Evolutionary conservation across 2,797 vertebrate genomes (phyloP), one percentile per base, ranked within the genome.

Genomic region (Ctenopoma kingsleyae): DNA sequence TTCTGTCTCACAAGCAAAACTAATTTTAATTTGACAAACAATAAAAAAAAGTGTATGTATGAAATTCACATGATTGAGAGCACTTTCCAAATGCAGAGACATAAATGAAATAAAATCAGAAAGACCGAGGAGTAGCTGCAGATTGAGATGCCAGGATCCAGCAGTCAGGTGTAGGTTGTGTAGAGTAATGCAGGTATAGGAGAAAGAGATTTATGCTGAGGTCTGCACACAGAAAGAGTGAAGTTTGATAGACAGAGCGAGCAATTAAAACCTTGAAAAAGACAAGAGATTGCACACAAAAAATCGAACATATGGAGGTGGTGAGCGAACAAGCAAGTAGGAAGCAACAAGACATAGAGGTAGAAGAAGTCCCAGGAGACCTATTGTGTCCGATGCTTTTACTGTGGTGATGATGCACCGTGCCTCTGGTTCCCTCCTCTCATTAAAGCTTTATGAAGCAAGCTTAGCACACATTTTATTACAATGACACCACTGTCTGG

Each of bases 361-460:
- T 59, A 74, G 44, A 68, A 30, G 62, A 70, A 13, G 38, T 88
- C 89, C 73, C 81, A 38, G 46, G 80, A 77, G 87, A 76, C 73
- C 83, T 64, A 83, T 91, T 80, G 75, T 83, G 67, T 84, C 73
- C 58, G n/a, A 69, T 71, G 62, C 67, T 83, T 89, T 84, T 74
- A 83, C 69, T 83, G 85, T 87, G 83, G 82, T 36, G 71, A 86
- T 90, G 84, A 90, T 89, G 82, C 83, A 83, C 76, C 74, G 8
- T 81, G 84, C 81, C 46, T 17, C 76, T 60, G 74, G 81, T 85
- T 81, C 78, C 59, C 51, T 85, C 71, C 72, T 78, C 84, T 88
- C 87, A 85, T 91, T 91, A 89, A 90, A 90, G 81, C 79, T 90
- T 90, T 84, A 90, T 90, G 84, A 90, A 87, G 79, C 87, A 64